phyloP scores from a whole-genome alignment of 2,888 invertebrate species.

The Desoria tigrina region DNA sequence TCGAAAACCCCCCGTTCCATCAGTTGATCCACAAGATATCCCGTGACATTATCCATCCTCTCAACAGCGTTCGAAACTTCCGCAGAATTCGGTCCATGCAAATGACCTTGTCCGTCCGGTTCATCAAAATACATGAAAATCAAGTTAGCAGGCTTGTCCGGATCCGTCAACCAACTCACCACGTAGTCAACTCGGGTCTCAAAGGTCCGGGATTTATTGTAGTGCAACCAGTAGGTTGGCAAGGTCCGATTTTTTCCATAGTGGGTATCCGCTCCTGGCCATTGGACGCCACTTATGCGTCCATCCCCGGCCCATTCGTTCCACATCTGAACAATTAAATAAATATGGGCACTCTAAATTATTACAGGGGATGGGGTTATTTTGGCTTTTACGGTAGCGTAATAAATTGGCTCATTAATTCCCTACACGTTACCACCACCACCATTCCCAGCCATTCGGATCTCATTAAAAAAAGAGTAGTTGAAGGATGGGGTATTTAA shows the following conservation, averaged over 20 bases:
- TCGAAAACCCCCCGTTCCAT: constrained; percentile 59
- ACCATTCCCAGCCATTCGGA: no score
- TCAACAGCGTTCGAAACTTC: constrained; percentile 54
- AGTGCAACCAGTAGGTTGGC: constrained; percentile 1
- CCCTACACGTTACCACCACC: no score
- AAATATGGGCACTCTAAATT: no score
- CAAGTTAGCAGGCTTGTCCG: constrained; percentile 66
- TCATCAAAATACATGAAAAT: constrained; percentile 70
- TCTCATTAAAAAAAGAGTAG: no score
- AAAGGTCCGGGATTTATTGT: constrained; percentile 5
- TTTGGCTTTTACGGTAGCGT: no score
- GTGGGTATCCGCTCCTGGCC: constrained; percentile 62
- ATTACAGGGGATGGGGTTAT: constrained; percentile 54
- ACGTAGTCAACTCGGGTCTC: constrained; percentile 55
- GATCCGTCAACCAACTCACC: constrained; percentile 64
- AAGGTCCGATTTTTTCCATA: background rate
- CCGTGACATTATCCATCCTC: constrained; percentile 58
- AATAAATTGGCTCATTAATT: no score
- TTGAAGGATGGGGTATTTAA: no score
- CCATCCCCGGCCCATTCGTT: constrained; percentile 61
- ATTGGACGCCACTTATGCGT: constrained; percentile 68
- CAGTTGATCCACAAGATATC: constrained; percentile 62
- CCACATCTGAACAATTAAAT: constrained; percentile 58
- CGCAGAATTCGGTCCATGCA: constrained; percentile 62
- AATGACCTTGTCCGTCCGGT: constrained; percentile 61